Percentiles rank a stretch among this genome's conserved stretches.
Evolutionary conservation across 2,113 vertebrate genomes (phyloP).

Genomic region (Maccullochella peelii): DNA sequence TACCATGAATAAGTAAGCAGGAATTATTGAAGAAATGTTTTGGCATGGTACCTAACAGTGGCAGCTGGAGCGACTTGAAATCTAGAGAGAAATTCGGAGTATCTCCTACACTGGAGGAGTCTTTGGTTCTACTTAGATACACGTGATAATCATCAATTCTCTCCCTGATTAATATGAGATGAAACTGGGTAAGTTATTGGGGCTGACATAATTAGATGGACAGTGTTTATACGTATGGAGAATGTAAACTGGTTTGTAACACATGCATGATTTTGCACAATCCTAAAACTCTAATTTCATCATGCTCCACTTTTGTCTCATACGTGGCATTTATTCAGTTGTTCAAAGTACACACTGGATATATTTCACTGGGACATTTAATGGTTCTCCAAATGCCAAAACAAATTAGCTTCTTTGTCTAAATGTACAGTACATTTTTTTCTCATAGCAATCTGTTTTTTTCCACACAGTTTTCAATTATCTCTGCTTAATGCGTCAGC

Average conservation of each 20-base stretch:
- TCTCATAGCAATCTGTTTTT: not conserved
- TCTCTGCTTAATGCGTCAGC: slow-evolving; percentile 49
- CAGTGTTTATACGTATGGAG: not conserved
- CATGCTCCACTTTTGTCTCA: slow-evolving; percentile 13
- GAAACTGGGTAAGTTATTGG: not conserved
- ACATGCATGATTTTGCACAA: slow-evolving; percentile 1
- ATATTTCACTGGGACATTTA: slow-evolving; percentile 28
- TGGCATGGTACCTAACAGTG: not conserved
- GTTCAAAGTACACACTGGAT: slow-evolving; percentile 23
- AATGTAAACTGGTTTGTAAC: not conserved
- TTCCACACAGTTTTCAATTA: slow-evolving; percentile 42
- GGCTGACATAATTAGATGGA: not conserved
- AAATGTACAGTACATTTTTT: slow-evolving; percentile 25
- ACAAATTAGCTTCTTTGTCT: slow-evolving; percentile 36
- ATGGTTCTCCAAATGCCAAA: slow-evolving; percentile 34
- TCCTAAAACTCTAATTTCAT: slow-evolving; percentile 36
- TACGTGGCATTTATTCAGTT: not conserved
- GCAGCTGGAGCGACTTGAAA: slow-evolving; percentile 24
- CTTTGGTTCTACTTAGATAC: not conserved
- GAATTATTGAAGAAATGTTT: slow-evolving; percentile 33
- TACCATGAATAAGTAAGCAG: slow-evolving; percentile 31
- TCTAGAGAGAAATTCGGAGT: not conserved
- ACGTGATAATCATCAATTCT: not conserved
- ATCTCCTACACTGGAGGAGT: not conserved
- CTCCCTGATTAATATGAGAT: not conserved